Evolutionary conservation across 2,888 invertebrate species (phyloP).

Genomic region (Epinotia demarniana): DNA sequence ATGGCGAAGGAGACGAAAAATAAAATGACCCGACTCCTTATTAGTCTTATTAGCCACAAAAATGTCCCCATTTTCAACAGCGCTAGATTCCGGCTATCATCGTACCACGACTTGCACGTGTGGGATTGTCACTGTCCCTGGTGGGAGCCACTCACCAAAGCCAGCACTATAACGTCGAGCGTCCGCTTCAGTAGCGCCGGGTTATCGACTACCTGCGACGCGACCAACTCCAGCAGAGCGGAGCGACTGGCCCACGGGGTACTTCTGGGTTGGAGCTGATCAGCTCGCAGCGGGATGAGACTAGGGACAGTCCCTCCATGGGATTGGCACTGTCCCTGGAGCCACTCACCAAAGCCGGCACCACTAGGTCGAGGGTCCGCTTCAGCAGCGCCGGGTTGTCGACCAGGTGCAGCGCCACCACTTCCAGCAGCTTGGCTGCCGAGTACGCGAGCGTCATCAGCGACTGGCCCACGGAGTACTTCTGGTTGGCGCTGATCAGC

Average conservation of each 20-base stretch:
- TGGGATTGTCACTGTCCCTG: too few relatives aligned
- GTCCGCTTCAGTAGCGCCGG: conserved; percentile 86
- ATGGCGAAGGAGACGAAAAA: too few relatives aligned
- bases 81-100: too few relatives aligned
- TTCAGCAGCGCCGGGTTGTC: conserved; percentile 87
- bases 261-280: not conserved
- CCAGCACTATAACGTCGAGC: conserved; percentile 88
- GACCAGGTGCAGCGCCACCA: conserved; percentile 69
- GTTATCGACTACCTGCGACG: conserved; percentile 81
- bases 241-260: too few relatives aligned
- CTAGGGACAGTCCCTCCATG: too few relatives aligned
- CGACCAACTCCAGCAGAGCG: conserved; percentile 74
- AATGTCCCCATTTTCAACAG: too few relatives aligned
- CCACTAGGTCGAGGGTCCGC: conserved; percentile 87
- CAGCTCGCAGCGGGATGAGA: too few relatives aligned
- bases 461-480: conserved; percentile 74
- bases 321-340: too few relatives aligned
- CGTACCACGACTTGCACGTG: too few relatives aligned
- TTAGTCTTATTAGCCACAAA: too few relatives aligned
- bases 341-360: conserved; percentile 87
- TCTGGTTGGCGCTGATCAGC: conserved; percentile 70
- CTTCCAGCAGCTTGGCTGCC: conserved; percentile 74
- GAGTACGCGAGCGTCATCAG: conserved; percentile 79
- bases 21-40: too few relatives aligned
- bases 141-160: conserved; percentile 77